Evolutionary conservation across 2,113 vertebrate genomes (phyloP).

Genomic region (Lepus timidus): DNA sequence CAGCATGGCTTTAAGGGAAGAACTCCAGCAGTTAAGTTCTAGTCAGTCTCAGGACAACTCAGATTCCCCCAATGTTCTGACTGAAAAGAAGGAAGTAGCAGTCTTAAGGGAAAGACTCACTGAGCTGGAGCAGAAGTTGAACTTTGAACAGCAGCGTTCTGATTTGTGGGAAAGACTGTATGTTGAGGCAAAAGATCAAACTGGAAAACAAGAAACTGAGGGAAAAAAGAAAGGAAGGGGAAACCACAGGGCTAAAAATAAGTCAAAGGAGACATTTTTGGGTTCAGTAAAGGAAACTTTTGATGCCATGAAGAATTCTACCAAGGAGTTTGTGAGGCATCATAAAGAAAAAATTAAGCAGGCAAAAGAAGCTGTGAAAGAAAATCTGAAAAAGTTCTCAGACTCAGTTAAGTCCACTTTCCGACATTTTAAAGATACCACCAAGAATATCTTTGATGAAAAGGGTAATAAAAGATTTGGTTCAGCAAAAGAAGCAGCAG

Average conservation of each 20-base stretch:
- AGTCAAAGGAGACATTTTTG: slow-evolving; percentile 91
- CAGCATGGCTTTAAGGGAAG: slow-evolving; percentile 89
- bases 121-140: slow-evolving; percentile 94
- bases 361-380: slow-evolving; percentile 97
- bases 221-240: slow-evolving; percentile 88
- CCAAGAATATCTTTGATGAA: slow-evolving; percentile 92
- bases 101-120: slow-evolving; percentile 88
- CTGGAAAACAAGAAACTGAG: slow-evolving; percentile 81
- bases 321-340: slow-evolving; percentile 97
- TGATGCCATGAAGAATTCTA: slow-evolving; percentile 98
- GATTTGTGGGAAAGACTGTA: slow-evolving; percentile 98
- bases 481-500: slow-evolving; percentile 82
- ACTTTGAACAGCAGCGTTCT: slow-evolving; percentile 97
- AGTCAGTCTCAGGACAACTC: slow-evolving; percentile 54
- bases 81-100: slow-evolving; percentile 86
- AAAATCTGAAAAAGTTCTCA: slow-evolving; percentile 97
- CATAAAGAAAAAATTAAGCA: slow-evolving; percentile 99
- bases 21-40: slow-evolving; percentile 88
- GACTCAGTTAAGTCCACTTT: slow-evolving; percentile 98
- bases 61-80: slow-evolving; percentile 41
- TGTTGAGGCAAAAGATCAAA: slow-evolving; percentile 93
- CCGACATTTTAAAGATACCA: slow-evolving; percentile 95
- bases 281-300: slow-evolving; percentile 96
- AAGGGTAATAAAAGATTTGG: slow-evolving; percentile 86
- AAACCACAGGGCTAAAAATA: slow-evolving; percentile 87